phyloP scores from a whole-genome alignment of 1,140 invertebrate genomes.

The Cephus cinctus region DNA sequence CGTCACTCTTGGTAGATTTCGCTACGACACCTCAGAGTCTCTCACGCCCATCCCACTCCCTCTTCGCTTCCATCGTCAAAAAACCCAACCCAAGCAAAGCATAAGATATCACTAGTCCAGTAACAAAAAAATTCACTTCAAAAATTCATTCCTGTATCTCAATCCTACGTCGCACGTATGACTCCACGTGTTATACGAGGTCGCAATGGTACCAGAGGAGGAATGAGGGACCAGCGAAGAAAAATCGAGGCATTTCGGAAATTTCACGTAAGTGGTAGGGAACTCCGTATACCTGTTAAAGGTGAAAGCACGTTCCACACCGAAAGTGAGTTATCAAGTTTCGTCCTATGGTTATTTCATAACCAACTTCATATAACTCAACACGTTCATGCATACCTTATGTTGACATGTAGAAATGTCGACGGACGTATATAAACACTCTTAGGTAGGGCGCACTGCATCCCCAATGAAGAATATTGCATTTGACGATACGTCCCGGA shows the following conservation, averaged over 20 bases:
- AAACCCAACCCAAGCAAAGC: no score
- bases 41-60: neutral
- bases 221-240: no score
- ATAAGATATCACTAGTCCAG: no score
- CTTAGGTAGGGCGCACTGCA: constrained; percentile 10
- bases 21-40: neutral
- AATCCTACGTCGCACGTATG: no score
- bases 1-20: neutral
- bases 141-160: no score
- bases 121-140: no score
- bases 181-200: no score
- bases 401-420: constrained; percentile 1
- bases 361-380: constrained; percentile 24
- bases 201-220: no score
- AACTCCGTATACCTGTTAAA: constrained; percentile 7
- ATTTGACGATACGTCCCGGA: neutral
- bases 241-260: constrained; percentile 24
- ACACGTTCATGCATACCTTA: constrained; percentile 28
- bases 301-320: constrained; percentile 8
- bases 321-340: constrained; percentile 30
- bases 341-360: constrained; percentile 31
- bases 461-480: constrained; percentile 19
- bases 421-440: constrained; percentile 19
- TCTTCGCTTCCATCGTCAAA: constrained; percentile 9
- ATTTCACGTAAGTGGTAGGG: constrained; percentile 21